A percentile compares a stretch with the other conserved stretches of the same genome.
Conservation (phyloP, 2,888 invertebrate species). For the Yponomeuta cagnagella region DNA sequence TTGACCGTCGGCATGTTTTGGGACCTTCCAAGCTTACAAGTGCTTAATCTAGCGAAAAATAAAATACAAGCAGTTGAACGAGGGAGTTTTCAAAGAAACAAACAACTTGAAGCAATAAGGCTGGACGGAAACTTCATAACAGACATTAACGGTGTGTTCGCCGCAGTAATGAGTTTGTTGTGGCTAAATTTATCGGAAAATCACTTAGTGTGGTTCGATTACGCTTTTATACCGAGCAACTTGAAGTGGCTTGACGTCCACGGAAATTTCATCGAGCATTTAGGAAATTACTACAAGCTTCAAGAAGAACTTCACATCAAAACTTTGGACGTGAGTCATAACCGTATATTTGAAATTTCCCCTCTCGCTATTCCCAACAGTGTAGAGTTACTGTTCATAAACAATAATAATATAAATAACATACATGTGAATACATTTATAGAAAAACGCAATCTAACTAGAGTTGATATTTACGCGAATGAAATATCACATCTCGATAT, state of each 20-base stretch:
- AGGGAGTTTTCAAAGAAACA: conserved; percentile 88
- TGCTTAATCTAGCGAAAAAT: conserved; percentile 92
- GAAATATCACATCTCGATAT: conserved; percentile 88
- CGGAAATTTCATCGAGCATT: conserved; percentile 89
- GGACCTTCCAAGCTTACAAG: conserved; percentile 88
- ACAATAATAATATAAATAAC: conserved; percentile 89
- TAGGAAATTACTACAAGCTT: conserved; percentile 91
- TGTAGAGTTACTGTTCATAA: conserved; percentile 89
- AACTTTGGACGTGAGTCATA: conserved; percentile 92
- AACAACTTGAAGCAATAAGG: conserved; percentile 88
- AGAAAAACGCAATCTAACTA: conserved; percentile 87
- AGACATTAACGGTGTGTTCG: conserved; percentile 92
- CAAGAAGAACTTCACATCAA: conserved; percentile 87
- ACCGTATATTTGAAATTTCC: conserved; percentile 86
- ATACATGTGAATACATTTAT: conserved; percentile 91
- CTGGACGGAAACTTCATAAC: conserved; percentile 91
- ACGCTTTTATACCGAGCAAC: conserved; percentile 91
- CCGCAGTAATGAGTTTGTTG: conserved; percentile 85
- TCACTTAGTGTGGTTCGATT: conserved; percentile 94
- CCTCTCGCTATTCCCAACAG: conserved; percentile 91
- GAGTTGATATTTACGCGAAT: conserved; percentile 94
- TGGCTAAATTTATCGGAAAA: conserved; percentile 94
- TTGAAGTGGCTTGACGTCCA: conserved; percentile 94
- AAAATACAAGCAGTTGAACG: conserved; percentile 89
- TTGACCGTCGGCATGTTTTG: conserved; percentile 89